Evolutionary conservation across 2,113 vertebrate genomes (phyloP), one percentile per base, ranked within the genome.

Genomic region (Hippocampus mohnikei): DNA sequence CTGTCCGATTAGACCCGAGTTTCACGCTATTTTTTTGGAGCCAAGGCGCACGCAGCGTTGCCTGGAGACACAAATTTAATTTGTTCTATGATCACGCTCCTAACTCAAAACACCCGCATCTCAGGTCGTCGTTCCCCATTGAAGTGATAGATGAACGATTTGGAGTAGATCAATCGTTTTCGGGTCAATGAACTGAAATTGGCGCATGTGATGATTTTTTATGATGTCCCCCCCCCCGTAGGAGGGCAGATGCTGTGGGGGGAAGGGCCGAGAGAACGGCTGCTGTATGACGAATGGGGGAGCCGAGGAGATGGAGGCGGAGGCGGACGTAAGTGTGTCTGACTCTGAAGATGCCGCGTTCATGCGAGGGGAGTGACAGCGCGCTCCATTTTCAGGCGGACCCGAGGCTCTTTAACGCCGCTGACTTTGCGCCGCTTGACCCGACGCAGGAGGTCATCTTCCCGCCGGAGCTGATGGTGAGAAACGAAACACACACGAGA

Each of bases 391-490:
- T 29, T 11, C 74, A 85, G 86, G 70, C 75, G 20, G 48, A 42
- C 0, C 0, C 58, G 0, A 11, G 69, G 25, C 78, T 91, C 0
- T 90, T 85, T 77, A 87, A 93, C 33, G 55, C 93, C 0, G 91
- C 92, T 4, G 93, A 94, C 41, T 98, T 98, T 73, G 86, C 71
- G n/a, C 96, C 96, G 2, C 44, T 95, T 81, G 96, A 98, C 77
- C 94, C 96, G 1, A 96, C 95, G 0, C 97, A 98, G 80, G 96
- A 98, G 58, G 92, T 95, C 21, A 98, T 98, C 81, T 99, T 98
- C 64, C 97, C 97, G 16, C 96, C 97, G 23, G 95, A 98, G 59
- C 87, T 99, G 74, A 87, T 95, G 91, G 97, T 96, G 68, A 70
- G 56, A 70, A 58, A 79, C 10, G 27, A 41, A 59, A 3, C 37